Evolutionary conservation across 2,888 invertebrate species (phyloP).

Genomic region (Linyphia triangularis): DNA sequence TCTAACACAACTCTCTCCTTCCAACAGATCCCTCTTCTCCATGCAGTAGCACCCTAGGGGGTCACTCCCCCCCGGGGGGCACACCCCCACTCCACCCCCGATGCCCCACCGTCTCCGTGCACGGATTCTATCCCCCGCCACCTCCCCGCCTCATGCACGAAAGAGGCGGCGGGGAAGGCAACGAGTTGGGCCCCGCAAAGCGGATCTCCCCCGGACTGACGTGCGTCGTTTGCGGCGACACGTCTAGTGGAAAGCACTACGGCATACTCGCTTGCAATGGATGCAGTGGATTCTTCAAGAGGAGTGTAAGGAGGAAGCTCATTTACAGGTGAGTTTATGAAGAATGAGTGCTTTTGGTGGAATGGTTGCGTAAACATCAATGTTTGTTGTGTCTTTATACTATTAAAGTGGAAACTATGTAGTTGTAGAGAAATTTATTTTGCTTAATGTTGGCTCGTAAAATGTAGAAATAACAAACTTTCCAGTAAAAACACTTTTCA

Average conservation of each 20-base stretch:
- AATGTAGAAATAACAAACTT: too few relatives aligned
- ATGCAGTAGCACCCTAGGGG: constrained; percentile 57
- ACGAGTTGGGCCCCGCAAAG: constrained; percentile 28
- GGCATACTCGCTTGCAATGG: constrained; percentile 99
- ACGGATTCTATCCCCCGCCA: constrained; percentile 59
- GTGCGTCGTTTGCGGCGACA: constrained; percentile 98
- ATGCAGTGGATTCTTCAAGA: constrained; percentile 99
- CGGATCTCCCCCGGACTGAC: constrained; percentile 82
- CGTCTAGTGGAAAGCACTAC: constrained; percentile 97
- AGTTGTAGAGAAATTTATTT: too few relatives aligned
- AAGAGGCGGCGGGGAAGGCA: constrained; percentile 16
- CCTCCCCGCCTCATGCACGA: constrained; percentile 42
- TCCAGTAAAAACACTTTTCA: too few relatives aligned
- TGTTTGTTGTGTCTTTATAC: neutral
- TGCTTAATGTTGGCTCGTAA: too few relatives aligned
- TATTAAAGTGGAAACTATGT: too few relatives aligned
- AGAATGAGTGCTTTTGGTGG: too few relatives aligned
- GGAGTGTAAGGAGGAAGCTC: constrained; percentile 95
- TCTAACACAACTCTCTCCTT: neutral
- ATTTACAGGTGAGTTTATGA: constrained; percentile 95
- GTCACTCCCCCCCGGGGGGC: constrained; percentile 39
- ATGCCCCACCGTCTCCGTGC: constrained; percentile 62
- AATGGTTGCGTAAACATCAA: too few relatives aligned
- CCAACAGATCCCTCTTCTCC: constrained; percentile 71
- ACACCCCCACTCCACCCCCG: constrained; percentile 6